phyloP scores from a whole-genome alignment of 64 coral and sea anemone genomes.

The Porites australiensis region DNA sequence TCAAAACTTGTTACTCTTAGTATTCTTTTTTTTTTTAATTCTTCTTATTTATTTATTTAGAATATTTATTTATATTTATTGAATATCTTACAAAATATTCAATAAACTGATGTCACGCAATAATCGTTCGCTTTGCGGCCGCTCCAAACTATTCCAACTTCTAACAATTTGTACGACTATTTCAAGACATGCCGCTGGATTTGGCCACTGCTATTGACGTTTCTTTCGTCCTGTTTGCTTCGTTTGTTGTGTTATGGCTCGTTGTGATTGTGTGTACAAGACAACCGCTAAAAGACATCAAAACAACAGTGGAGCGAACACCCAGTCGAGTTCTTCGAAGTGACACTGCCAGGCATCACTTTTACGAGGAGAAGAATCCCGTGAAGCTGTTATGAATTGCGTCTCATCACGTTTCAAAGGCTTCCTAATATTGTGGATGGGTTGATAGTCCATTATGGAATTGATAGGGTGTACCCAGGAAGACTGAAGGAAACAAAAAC shows the following conservation, averaged over 20 bases:
- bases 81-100: too few relatives aligned
- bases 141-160: not conserved
- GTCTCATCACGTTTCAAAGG: too few relatives aligned
- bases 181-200: not conserved
- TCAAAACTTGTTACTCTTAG: too few relatives aligned
- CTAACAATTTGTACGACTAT: not conserved
- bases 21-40: too few relatives aligned
- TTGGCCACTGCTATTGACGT: constrained; percentile 40
- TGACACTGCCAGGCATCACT: not conserved
- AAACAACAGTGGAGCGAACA: constrained; percentile 39
- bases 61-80: too few relatives aligned
- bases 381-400: constrained; percentile 9
- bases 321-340: not conserved
- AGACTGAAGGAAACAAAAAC: too few relatives aligned
- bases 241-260: constrained; percentile 19
- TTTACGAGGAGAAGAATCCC: constrained; percentile 19
- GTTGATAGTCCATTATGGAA: too few relatives aligned
- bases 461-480: too few relatives aligned
- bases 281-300: constrained; percentile 40
- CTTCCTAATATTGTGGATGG: not conserved
- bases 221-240: constrained; percentile 1
- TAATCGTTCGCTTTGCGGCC: not conserved
- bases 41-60: too few relatives aligned
- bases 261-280: constrained; percentile 9
- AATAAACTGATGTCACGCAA: not conserved